phyloP scores from a whole-genome alignment of 2,797 vertebrate species.

The Glossophaga mutica region DNA sequence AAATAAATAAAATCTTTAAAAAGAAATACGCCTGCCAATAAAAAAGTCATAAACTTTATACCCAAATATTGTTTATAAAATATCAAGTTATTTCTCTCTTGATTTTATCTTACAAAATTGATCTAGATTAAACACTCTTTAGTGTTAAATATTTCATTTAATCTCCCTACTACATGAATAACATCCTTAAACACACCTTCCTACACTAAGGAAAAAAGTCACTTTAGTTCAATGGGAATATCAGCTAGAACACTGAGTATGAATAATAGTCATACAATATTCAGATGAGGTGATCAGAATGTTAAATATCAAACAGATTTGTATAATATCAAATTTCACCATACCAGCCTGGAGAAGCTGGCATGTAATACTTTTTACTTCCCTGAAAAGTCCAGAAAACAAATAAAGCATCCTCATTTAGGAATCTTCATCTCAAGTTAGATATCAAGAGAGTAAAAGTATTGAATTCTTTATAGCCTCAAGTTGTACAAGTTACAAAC shows the following conservation, averaged over 20 bases:
- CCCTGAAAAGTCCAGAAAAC: background rate
- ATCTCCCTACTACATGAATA: background rate
- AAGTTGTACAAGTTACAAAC: background rate
- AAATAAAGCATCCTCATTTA: background rate
- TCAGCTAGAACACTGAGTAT: background rate
- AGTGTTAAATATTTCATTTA: constrained; percentile 21
- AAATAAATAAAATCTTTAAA: no score
- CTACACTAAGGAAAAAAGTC: background rate
- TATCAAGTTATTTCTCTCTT: background rate
- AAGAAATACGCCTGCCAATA: no score
- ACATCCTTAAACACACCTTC: background rate
- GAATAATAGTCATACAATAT: background rate
- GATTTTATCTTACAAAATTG: constrained; percentile 27
- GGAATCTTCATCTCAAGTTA: background rate
- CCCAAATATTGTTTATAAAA: background rate
- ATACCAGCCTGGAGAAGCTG: background rate
- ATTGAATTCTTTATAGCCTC: background rate
- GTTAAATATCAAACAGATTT: background rate
- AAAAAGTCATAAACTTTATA: background rate
- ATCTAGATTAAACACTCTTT: background rate
- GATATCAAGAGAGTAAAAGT: background rate
- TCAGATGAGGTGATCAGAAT: background rate
- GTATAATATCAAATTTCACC: background rate
- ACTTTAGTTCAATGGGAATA: background rate
- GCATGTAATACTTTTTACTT: background rate